Evolutionary conservation across 2,888 invertebrate species (phyloP).

Genomic region (Dasysyrphus tricinctus): DNA sequence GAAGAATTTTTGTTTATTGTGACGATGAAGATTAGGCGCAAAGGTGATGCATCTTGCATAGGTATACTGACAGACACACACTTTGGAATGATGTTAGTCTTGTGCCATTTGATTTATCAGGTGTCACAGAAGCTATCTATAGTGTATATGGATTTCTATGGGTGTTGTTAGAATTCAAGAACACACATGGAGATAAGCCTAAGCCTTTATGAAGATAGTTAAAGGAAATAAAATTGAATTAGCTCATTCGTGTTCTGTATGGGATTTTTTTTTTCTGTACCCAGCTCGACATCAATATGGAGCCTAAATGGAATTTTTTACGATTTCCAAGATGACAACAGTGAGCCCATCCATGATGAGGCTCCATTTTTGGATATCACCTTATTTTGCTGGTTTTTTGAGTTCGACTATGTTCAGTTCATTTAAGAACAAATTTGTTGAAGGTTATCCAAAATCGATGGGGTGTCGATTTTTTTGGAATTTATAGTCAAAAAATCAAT

Average conservation of each 20-base stretch:
- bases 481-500: too few relatives aligned
- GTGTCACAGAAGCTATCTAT: conserved; percentile 7
- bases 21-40: conserved; percentile 11
- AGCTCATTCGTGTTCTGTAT: not conserved
- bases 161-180: conserved; percentile 1
- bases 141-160: not conserved
- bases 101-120: conserved; percentile 69
- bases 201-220: not conserved
- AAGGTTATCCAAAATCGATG: too few relatives aligned
- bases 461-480: too few relatives aligned
- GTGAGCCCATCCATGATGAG: too few relatives aligned
- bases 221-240: not conserved
- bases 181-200: not conserved
- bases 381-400: too few relatives aligned
- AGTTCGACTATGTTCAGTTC: too few relatives aligned
- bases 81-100: conserved; percentile 63
- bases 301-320: too few relatives aligned
- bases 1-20: conserved; percentile 31
- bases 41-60: conserved; percentile 8
- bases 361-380: too few relatives aligned
- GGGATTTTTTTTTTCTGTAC: not conserved
- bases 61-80: conserved; percentile 10
- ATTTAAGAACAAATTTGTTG: too few relatives aligned
- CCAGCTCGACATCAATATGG: too few relatives aligned
- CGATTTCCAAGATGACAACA: too few relatives aligned